phyloP scores from a whole-genome alignment of 2,113 vertebrate species.

The Rhinichthys klamathensis region DNA sequence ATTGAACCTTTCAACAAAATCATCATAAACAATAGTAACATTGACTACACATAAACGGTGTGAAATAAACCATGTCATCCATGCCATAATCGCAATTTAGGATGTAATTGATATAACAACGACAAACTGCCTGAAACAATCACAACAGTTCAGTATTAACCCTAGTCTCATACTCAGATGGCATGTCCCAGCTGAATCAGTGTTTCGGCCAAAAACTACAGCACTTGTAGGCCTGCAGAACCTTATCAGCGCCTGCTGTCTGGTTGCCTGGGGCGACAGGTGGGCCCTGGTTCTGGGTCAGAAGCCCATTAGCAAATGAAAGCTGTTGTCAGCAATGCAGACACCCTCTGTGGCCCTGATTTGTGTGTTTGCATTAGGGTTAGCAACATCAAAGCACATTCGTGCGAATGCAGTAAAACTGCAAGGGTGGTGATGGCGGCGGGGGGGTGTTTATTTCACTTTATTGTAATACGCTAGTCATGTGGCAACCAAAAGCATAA shows the following conservation, averaged over 20 bases:
- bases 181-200: neutral
- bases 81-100: neutral
- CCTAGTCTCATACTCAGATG: neutral
- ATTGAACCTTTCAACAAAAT: neutral
- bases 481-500: neutral
- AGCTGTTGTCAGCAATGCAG: constrained; percentile 42
- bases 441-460: neutral
- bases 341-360: constrained; percentile 33
- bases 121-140: neutral
- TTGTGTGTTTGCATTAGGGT: constrained; percentile 51
- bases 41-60: neutral
- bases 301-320: constrained; percentile 51
- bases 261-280: constrained; percentile 24
- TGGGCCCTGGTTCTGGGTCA: constrained; percentile 30
- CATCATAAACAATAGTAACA: neutral
- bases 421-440: neutral
- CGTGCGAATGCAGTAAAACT: neutral
- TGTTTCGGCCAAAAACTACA: constrained; percentile 7
- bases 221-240: constrained; percentile 27
- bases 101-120: neutral
- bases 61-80: neutral
- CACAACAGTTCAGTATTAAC: neutral
- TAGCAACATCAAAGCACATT: constrained; percentile 35
- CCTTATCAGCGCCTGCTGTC: constrained; percentile 21
- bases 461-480: neutral